Percentiles rank a stretch among this genome's conserved stretches.
phyloP scores from a whole-genome alignment of 2,113 vertebrate species.

The Chaetops frenatus region DNA sequence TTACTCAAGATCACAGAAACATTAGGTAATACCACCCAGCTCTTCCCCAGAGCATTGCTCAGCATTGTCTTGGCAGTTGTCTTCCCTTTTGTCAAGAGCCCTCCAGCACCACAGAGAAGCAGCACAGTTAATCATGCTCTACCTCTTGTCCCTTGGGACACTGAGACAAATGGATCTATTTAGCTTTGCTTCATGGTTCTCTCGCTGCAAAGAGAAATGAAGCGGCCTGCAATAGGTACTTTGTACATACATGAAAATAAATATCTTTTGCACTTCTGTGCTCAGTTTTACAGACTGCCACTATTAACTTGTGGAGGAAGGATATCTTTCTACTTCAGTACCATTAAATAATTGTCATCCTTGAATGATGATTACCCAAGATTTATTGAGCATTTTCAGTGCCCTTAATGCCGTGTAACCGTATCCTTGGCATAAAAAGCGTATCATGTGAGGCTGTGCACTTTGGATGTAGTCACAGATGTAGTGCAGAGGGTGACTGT shows the following conservation, averaged over 20 bases:
- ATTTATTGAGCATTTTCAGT: background rate
- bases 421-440: background rate
- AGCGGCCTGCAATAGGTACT: background rate
- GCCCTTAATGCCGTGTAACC: background rate
- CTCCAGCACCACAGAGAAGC: background rate
- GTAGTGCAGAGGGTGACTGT: background rate
- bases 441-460: background rate
- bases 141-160: background rate
- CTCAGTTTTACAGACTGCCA: background rate
- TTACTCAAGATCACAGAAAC: background rate
- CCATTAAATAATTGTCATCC: background rate
- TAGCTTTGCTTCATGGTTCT: background rate
- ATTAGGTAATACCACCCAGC: constrained; percentile 56
- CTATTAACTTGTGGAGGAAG: background rate
- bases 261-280: background rate
- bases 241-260: background rate
- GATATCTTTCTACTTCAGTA: background rate
- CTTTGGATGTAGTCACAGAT: background rate
- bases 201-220: background rate
- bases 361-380: background rate
- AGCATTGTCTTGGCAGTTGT: background rate
- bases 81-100: constrained; percentile 13
- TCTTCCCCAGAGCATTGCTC: constrained; percentile 47
- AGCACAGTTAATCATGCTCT: background rate
- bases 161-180: background rate